These are phyloP conservation scores for Sinotaia quadrata DNA, from an alignment of 2,888 invertebrate genomes.

Conservation along the genomic window DNA sequence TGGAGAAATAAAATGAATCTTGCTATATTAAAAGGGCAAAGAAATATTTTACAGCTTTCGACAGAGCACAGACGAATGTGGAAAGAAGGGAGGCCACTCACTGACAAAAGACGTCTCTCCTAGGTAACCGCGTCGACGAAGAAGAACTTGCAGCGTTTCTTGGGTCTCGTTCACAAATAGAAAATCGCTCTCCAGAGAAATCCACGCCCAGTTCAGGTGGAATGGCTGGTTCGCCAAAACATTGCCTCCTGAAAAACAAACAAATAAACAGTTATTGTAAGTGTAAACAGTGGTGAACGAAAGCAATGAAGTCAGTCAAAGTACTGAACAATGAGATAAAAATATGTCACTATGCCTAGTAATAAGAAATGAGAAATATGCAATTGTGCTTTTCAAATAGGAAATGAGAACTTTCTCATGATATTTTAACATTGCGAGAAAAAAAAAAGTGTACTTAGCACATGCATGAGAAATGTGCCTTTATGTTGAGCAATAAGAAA, in stretches of 20 bases:
- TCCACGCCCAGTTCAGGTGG: constrained; percentile 71
- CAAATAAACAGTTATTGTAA: background rate
- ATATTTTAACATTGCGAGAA: no score
- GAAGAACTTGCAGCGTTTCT: constrained; percentile 57
- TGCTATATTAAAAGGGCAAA: no score
- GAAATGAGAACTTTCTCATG: no score
- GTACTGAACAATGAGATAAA: background rate
- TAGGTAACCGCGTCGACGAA: constrained; percentile 68
- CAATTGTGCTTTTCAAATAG: no score
- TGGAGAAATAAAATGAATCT: no score
- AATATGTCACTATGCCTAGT: background rate
- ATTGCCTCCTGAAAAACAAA: constrained; percentile 65
- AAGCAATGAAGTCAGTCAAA: background rate
- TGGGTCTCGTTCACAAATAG: constrained; percentile 66
- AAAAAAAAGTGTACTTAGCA: no score
- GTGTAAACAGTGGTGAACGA: background rate
- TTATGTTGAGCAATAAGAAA: no score
- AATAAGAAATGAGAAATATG: background rate
- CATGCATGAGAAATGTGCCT: no score
- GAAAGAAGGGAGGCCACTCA: no score
- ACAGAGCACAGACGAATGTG: no score
- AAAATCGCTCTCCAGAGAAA: constrained; percentile 61
- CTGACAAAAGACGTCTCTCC: constrained; percentile 71
- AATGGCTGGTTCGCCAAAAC: constrained; percentile 66
- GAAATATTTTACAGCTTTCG: no score